These are phyloP conservation scores for Druon quercuslanigerum DNA, from an alignment of 1,140 invertebrate species.

Conservation along the genomic window DNA sequence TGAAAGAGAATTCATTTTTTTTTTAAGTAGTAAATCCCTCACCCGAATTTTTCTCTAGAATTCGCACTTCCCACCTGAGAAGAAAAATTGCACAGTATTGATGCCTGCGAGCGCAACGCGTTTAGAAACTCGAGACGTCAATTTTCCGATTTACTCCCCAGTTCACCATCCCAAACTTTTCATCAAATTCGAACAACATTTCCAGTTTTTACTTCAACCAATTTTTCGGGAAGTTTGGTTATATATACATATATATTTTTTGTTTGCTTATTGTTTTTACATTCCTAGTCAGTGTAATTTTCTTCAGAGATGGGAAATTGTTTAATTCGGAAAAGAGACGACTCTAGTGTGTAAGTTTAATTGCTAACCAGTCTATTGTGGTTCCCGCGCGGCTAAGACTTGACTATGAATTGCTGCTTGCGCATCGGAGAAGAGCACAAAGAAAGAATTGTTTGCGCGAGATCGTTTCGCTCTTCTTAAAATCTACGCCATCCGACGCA, in stretches of 20 bases:
- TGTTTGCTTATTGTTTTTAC: too few relatives aligned
- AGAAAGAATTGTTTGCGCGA: background rate
- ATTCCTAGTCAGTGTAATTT: background rate
- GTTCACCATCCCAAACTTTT: slow-evolving; percentile 21
- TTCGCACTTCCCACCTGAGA: background rate
- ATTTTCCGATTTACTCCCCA: slow-evolving; percentile 31
- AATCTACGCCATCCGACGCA: slow-evolving; percentile 8
- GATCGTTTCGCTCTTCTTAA: slow-evolving; percentile 6
- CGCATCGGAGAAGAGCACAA: slow-evolving; percentile 25
- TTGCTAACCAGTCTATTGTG: slow-evolving; percentile 30
- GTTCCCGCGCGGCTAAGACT: slow-evolving; percentile 21
- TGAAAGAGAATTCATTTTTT: too few relatives aligned
- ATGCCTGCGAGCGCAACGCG: slow-evolving; percentile 28
- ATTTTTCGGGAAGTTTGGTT: too few relatives aligned
- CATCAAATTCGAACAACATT: too few relatives aligned
- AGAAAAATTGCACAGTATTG: background rate
- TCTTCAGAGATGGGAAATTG: background rate
- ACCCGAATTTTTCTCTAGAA: background rate
- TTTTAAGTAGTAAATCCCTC: too few relatives aligned
- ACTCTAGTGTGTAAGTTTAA: slow-evolving; percentile 14
- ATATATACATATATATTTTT: too few relatives aligned
- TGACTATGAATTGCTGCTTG: slow-evolving; percentile 28
- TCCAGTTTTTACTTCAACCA: too few relatives aligned
- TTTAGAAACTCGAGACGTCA: slow-evolving; percentile 40
- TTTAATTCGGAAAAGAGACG: background rate